A percentile compares a stretch with the other conserved stretches of the same genome.
These are phyloP conservation scores for Globicephala melas DNA, from an alignment of 2,113 vertebrate species.

Conservation along the genomic window DNA sequence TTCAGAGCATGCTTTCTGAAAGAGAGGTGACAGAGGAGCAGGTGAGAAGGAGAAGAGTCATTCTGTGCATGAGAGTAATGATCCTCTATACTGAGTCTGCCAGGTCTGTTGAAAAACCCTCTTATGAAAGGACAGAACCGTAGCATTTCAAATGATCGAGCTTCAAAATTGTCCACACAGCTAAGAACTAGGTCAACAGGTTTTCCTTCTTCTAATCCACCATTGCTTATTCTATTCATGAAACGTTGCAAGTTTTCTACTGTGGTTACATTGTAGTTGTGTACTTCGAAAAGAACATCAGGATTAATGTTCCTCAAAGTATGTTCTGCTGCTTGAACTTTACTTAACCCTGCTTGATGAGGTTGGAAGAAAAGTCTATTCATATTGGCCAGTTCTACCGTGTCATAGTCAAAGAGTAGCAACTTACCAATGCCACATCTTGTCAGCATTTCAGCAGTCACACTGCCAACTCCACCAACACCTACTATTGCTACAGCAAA, in stretches of 20 bases:
- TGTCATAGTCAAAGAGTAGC: conserved; percentile 98
- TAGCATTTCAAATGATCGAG: conserved; percentile 76
- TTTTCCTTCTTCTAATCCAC: conserved; percentile 90
- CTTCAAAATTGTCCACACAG: conserved; percentile 98
- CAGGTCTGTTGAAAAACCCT: background rate
- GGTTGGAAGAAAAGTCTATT: conserved; percentile 99
- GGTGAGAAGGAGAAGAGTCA: background rate
- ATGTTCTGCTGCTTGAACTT: conserved; percentile 95
- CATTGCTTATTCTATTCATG: conserved; percentile 93
- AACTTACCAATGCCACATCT: conserved; percentile 99
- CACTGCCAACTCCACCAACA: conserved; percentile 96
- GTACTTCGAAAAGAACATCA: conserved; percentile 95
- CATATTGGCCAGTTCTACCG: conserved; percentile 98
- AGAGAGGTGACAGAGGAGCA: background rate
- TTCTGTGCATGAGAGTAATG: background rate
- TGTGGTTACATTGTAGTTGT: conserved; percentile 98
- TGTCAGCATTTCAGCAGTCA: conserved; percentile 99
- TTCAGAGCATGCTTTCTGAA: conserved; percentile 93
- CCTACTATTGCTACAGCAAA: conserved; percentile 94
- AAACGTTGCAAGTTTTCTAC: conserved; percentile 96
- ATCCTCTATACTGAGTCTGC: background rate
- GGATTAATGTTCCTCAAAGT: conserved; percentile 97
- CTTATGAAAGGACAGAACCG: background rate
- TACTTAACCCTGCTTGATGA: conserved; percentile 97
- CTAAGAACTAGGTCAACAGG: conserved; percentile 94